Conservation (phyloP, 2,113 vertebrate species). For the Puma concolor region DNA sequence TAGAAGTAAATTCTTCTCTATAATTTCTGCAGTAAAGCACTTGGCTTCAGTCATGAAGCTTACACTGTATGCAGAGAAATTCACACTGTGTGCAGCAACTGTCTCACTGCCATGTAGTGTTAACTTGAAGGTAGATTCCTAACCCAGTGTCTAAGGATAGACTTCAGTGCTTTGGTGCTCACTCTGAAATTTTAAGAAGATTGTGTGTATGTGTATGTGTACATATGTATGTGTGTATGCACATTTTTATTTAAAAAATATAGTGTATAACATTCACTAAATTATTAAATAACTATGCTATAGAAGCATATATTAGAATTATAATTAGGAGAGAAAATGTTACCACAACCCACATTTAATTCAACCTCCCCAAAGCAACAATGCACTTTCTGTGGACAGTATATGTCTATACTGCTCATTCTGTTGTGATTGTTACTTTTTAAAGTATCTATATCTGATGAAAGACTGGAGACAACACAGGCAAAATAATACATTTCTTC, state of each 20-base stretch:
- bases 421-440: neutral
- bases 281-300: neutral
- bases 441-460: neutral
- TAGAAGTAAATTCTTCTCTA: neutral
- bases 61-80: neutral
- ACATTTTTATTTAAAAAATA: neutral
- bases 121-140: neutral
- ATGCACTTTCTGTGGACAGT: neutral
- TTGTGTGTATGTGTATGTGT: neutral
- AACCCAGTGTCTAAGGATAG: neutral
- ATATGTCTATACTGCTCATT: neutral
- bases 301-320: neutral
- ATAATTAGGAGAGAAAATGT: neutral
- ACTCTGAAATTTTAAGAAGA: neutral
- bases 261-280: neutral
- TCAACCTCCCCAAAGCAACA: neutral
- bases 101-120: neutral
- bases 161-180: neutral
- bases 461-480: neutral
- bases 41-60: neutral
- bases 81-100: neutral
- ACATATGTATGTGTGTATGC: neutral
- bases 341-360: neutral
- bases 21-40: neutral
- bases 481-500: neutral